Conservation (phyloP, 1,140 invertebrate species). For the Procambarus virginalis region DNA sequence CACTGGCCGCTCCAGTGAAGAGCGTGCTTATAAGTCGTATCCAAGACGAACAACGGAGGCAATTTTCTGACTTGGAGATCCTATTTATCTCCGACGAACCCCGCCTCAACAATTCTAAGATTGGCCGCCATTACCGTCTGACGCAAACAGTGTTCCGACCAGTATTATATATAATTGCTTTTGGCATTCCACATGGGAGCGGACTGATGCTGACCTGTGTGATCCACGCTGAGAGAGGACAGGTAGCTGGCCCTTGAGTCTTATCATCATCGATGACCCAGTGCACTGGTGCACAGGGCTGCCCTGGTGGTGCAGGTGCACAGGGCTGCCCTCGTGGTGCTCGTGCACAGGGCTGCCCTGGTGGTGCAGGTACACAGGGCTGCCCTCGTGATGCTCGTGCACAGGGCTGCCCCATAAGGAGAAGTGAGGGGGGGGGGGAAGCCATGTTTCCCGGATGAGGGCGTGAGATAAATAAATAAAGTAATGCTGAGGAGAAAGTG, state of each 20-base stretch:
- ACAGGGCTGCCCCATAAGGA: too few relatives aligned
- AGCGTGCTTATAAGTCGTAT: neutral
- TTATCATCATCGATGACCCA: too few relatives aligned
- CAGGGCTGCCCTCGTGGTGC: too few relatives aligned
- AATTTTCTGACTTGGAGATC: neutral
- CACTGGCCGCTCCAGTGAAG: neutral
- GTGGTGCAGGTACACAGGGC: too few relatives aligned
- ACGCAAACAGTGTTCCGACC: neutral
- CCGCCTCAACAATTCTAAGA: neutral
- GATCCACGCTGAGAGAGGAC: too few relatives aligned
- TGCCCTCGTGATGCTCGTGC: too few relatives aligned
- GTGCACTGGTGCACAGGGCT: too few relatives aligned
- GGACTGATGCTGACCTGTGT: too few relatives aligned
- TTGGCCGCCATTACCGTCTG: neutral
- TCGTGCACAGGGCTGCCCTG: too few relatives aligned
- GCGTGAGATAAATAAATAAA: neutral
- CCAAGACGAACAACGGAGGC: neutral
- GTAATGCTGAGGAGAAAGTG: constrained; percentile 6
- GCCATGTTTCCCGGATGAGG: neutral
- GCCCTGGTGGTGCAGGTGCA: too few relatives aligned
- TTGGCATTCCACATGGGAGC: neutral
- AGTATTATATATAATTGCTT: neutral
- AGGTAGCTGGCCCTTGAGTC: too few relatives aligned
- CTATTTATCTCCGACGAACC: neutral
- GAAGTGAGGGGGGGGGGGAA: too few relatives aligned